phyloP scores from a whole-genome alignment of 2,113 vertebrate species.

The Pterocles burchelli region DNA sequence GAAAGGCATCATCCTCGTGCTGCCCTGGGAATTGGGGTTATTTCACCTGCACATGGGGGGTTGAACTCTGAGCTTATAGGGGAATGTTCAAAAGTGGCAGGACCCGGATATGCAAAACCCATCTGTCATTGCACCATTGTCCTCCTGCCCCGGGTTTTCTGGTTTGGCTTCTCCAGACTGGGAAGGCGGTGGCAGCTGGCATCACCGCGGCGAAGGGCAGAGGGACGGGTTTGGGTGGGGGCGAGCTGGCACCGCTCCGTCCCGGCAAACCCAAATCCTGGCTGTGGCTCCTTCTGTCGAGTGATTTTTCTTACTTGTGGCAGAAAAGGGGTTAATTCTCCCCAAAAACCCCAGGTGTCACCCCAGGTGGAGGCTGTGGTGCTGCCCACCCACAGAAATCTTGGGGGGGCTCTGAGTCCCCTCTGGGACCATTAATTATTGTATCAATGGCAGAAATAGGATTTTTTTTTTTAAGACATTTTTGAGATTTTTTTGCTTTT shows the following conservation, averaged over 20 bases:
- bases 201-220: not conserved
- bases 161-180: not conserved
- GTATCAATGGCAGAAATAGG: not conserved
- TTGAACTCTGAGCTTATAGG: not conserved
- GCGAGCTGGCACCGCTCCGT: not conserved
- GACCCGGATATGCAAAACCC: constrained; percentile 42
- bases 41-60: rapidly evolving
- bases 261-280: not conserved
- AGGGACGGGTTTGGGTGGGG: not conserved
- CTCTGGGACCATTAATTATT: rapidly evolving
- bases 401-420: too few species aligned
- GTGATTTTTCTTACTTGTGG: rapidly evolving
- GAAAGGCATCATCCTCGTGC: rapidly evolving
- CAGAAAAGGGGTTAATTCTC: not conserved
- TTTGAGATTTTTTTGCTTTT: not conserved
- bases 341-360: rapidly evolving
- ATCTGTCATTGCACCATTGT: constrained; percentile 15
- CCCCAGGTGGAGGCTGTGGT: rapidly evolving
- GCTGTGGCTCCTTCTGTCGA: rapidly evolving
- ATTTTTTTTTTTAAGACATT: not conserved
- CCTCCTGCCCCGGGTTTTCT: not conserved
- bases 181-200: not conserved
- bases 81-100: not conserved
- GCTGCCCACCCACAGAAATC: not conserved
- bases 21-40: rapidly evolving